These are phyloP conservation scores for Drosophila flavopinicola DNA, from an alignment of 2,888 invertebrate species.

Conservation along the genomic window DNA sequence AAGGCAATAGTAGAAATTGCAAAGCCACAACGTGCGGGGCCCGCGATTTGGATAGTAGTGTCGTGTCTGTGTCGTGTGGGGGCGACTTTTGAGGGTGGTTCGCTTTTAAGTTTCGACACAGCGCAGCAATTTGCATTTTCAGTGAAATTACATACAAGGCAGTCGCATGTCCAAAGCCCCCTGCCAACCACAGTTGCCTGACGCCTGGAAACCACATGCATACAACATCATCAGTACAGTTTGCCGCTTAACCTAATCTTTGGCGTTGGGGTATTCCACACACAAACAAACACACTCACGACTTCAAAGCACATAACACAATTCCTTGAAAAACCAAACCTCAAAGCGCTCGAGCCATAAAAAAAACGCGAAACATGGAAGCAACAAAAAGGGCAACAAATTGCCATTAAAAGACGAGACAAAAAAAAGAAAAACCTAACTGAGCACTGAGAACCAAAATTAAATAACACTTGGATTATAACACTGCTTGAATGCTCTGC, in stretches of 20 bases:
- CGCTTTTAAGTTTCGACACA: slow-evolving; percentile 58
- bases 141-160: slow-evolving; percentile 23
- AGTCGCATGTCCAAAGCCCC: slow-evolving; percentile 1
- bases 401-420: slow-evolving; percentile 57
- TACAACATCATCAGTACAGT: slow-evolving; percentile 16
- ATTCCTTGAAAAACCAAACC: slow-evolving; percentile 46
- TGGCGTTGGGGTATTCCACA: slow-evolving; percentile 25
- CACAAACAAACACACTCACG: slow-evolving; percentile 6
- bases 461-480: slow-evolving; percentile 1
- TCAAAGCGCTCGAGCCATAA: slow-evolving; percentile 37
- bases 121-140: slow-evolving; percentile 63
- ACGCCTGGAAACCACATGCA: neutral
- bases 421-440: slow-evolving; percentile 4
- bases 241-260: slow-evolving; percentile 41
- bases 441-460: slow-evolving; percentile 18
- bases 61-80: slow-evolving; percentile 3
- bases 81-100: slow-evolving; percentile 21
- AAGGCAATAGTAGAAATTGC: slow-evolving; percentile 57
- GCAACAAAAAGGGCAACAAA: slow-evolving; percentile 49
- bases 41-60: neutral
- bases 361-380: slow-evolving; percentile 19
- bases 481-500: neutral
- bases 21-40: slow-evolving; percentile 37
- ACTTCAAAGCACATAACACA: slow-evolving; percentile 22
- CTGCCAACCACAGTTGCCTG: neutral